Evolutionary conservation across 2,113 vertebrate genomes (phyloP).

Genomic region (Arizona elegans): DNA sequence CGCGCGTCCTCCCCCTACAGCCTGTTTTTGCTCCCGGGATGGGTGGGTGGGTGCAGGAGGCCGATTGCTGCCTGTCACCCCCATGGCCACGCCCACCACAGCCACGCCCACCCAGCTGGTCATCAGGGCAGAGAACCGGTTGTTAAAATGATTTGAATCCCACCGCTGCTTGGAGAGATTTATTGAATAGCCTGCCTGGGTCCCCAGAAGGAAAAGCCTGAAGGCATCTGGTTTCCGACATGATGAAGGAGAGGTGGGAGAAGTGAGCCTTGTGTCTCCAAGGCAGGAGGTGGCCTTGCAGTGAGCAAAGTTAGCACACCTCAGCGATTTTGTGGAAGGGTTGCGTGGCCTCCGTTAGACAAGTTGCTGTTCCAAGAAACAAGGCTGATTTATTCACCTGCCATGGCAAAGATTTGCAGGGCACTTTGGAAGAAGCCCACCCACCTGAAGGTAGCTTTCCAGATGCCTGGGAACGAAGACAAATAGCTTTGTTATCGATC

Average conservation of each 20-base stretch:
- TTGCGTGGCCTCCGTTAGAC: not conserved
- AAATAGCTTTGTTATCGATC: not conserved
- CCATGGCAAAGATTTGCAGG: not conserved
- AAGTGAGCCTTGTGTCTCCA: no score
- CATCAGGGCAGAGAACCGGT: no score
- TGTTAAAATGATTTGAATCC: no score
- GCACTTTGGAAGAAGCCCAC: not conserved
- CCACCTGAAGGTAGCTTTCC: not conserved
- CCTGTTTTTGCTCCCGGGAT: no score
- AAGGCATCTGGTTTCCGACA: slow-evolving; percentile 41
- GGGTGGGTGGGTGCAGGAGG: no score
- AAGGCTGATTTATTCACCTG: not conserved
- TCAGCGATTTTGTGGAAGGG: slow-evolving; percentile 33
- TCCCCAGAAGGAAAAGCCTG: not conserved
- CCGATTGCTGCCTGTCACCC: no score
- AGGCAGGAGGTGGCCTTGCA: not conserved
- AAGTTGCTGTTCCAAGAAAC: not conserved
- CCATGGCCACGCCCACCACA: no score
- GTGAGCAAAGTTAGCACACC: slow-evolving; percentile 17
- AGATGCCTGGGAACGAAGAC: not conserved
- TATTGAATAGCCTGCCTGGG: not conserved
- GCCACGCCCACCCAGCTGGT: no score
- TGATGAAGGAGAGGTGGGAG: not conserved
- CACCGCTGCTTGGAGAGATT: not conserved
- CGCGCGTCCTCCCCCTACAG: no score